Evolutionary conservation across 2,113 vertebrate genomes (phyloP).

Genomic region (Pterocles burchelli): DNA sequence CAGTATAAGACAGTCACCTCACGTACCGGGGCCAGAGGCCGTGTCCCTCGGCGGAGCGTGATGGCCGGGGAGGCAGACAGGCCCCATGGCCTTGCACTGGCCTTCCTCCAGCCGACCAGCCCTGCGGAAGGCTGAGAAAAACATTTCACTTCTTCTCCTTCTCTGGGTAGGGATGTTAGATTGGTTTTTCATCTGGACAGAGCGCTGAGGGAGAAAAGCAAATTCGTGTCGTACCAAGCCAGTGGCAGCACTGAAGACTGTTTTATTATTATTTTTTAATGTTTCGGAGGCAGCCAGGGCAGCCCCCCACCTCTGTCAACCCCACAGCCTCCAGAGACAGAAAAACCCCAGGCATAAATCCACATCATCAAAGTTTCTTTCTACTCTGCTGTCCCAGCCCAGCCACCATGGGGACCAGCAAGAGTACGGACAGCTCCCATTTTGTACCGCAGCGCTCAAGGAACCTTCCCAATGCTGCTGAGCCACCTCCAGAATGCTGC

Average conservation of each 20-base stretch:
- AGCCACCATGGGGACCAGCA: background rate
- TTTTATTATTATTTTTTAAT: background rate
- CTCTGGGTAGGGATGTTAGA: background rate
- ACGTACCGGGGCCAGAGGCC: background rate
- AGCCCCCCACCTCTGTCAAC: background rate
- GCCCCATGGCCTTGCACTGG: rapidly evolving
- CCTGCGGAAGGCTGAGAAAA: background rate
- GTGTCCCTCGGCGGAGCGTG: background rate
- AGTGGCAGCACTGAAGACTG: background rate
- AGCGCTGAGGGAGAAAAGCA: background rate
- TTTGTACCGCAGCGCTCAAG: background rate
- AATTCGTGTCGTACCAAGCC: background rate
- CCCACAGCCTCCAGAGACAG: background rate
- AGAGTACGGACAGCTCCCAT: rapidly evolving
- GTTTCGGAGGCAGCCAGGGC: background rate
- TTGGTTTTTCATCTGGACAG: background rate
- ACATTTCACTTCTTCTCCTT: background rate
- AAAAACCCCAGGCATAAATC: background rate
- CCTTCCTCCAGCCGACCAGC: too few relatives aligned
- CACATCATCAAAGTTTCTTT: background rate
- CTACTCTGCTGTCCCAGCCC: background rate
- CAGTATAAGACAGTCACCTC: background rate
- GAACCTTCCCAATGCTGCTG: background rate
- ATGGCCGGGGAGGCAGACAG: too few relatives aligned
- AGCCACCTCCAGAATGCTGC: background rate